Conservation (phyloP, 2,888 invertebrate species). For the Falcaria lacertinaria region DNA sequence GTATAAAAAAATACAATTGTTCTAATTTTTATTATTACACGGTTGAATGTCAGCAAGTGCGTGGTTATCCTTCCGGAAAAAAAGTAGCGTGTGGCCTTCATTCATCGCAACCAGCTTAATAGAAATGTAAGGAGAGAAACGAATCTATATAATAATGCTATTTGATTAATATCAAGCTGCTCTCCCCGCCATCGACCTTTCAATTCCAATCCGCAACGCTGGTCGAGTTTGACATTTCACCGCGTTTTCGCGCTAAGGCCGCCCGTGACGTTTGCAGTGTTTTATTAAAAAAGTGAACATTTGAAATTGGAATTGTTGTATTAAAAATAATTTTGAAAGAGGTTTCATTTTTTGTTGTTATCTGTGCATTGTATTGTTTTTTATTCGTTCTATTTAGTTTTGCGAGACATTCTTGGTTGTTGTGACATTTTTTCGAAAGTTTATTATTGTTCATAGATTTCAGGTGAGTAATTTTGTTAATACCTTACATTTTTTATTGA, state of each 20-base stretch:
- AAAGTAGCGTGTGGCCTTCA: background rate
- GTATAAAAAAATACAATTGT: background rate
- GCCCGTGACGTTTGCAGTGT: slow-evolving; percentile 15
- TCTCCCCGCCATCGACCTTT: slow-evolving; percentile 44
- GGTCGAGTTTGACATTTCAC: slow-evolving; percentile 60
- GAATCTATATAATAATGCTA: background rate
- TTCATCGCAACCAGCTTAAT: background rate
- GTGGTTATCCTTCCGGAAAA: slow-evolving; percentile 14
- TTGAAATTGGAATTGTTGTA: background rate
- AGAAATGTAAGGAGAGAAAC: background rate
- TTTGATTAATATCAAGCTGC: slow-evolving; percentile 21
- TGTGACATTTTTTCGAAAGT: no score
- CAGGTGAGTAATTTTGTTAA: no score
- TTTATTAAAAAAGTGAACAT: background rate
- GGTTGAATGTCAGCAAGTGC: background rate
- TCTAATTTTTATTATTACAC: background rate
- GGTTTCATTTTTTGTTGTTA: no score
- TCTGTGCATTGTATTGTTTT: no score
- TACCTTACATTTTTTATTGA: no score
- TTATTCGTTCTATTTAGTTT: no score
- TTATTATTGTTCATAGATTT: no score
- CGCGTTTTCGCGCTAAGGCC: slow-evolving; percentile 52
- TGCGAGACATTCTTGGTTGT: no score
- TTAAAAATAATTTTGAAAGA: background rate
- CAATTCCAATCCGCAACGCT: slow-evolving; percentile 11